Evolutionary conservation across 2,888 invertebrate genomes (phyloP), one percentile per base, ranked within the genome.

Genomic region (Thymelicus lineola): DNA sequence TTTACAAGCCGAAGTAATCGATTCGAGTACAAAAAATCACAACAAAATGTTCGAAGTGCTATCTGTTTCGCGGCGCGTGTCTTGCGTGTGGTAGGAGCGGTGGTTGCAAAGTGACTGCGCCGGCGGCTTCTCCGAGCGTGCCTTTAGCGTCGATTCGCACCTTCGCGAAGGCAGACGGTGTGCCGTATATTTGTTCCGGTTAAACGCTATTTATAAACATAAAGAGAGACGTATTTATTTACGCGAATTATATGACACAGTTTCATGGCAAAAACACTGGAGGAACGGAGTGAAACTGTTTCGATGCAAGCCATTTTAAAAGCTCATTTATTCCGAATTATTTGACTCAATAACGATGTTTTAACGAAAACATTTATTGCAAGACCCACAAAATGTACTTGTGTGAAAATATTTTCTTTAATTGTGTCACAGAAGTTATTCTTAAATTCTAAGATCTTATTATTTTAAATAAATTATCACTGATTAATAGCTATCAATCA

Each of bases 151-250:
- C 83, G 79, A 80, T 89, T 89, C 83, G 84, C 92, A 92, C 93
- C 91, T 91, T 90, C 85, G 86, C 77, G 77, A 76, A 80, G 86
- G 85, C 89, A 88, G 88, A 88, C 91, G 88, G 90, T 90, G 91
- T 85, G 89, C 89, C 84, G 90, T 86, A 85, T 83, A 85, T 85
- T 88, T 91, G 92, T 93, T 92, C 91, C 92, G 91, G 91, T 89
- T 90, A 89, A 83, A 80, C 81, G 87, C 86, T 93, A 93, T 93
- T 91, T 91, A 89, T 93, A 93, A 87, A 87, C 87, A 88, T 75
- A 87, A 86, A 87, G 88, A 88, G 87, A 89, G 86, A 89, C 85
- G 85, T 86, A 87, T 89, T 87, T 88, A 87, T 88, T 86, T 83
- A 85, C 86, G 75, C 83, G 83, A 88, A 87, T 85, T 82, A 85